These are phyloP conservation scores for Proctacanthus coquilletti DNA, from an alignment of 1,140 invertebrate genomes.

Conservation along the genomic window DNA sequence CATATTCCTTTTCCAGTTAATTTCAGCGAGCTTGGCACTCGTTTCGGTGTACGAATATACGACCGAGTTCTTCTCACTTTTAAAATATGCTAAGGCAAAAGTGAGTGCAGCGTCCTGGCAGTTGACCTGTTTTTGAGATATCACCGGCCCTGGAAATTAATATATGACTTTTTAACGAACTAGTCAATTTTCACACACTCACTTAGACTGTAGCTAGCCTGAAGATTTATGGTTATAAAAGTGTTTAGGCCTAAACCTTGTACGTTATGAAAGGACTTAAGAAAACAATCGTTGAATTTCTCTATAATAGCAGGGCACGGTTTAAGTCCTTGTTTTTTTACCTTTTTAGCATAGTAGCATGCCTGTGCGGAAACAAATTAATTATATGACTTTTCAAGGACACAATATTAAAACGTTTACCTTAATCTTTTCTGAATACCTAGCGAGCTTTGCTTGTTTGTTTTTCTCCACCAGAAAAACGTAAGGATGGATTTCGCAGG, in stretches of 20 bases:
- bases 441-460: too few species aligned
- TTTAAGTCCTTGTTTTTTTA: background rate
- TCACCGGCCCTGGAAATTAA: conserved; percentile 6
- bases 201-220: background rate
- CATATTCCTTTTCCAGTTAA: conserved; percentile 14
- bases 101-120: conserved; percentile 17
- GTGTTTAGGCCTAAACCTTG: background rate
- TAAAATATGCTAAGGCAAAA: conserved; percentile 21
- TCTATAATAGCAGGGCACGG: background rate
- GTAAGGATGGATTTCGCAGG: too few species aligned
- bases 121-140: conserved; percentile 7
- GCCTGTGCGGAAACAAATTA: background rate
- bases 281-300: background rate
- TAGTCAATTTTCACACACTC: background rate
- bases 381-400: background rate
- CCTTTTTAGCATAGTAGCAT: background rate
- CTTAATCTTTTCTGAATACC: background rate
- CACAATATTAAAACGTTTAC: background rate
- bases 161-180: background rate
- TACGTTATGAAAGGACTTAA: background rate
- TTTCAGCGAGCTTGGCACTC: conserved; percentile 9
- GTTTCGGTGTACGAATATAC: conserved; percentile 16
- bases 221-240: background rate
- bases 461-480: too few species aligned
- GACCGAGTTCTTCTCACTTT: conserved; percentile 12